Evolutionary conservation across 2,113 vertebrate species (phyloP), one percentile per base, ranked within the genome.

Genomic region (Gnathonemus echidnorhynchus): DNA sequence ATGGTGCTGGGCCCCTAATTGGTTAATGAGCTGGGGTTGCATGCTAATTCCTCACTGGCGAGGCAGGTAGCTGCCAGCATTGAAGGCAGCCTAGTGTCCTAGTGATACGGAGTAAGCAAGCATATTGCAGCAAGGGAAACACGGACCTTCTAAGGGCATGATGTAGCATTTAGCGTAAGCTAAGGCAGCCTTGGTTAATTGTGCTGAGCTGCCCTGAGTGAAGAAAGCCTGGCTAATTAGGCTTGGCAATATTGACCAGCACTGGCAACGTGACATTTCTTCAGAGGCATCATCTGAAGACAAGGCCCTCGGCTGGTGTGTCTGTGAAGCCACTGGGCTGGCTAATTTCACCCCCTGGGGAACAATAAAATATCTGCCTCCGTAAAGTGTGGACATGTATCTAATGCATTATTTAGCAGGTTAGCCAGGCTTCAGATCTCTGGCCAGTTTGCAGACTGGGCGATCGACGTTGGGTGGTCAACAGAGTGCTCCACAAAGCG

Each of bases 221-320:
- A 87, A 62, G 88, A 92, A 85, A 84, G 89, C 90, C 91, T 88
- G 52, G 90, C 49, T 95, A 95, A 95, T 95, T 93, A 91, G 94
- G 86, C 93, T 91, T 93, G 92, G 92, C 90, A 58, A 87, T 94
- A 95, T 94, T 93, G 95, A 95, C 91, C 84, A 86, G 88, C 88
- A 88, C 62, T 89, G 89, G 90, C 3, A 88, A 92, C 89, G 88
- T 35, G 46, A 31, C 83, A 88, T 48, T 86, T 15, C 19, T 92
- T 93, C 92, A 93, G 91, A 94, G 89, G 92, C 58, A 49, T 89
- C 62, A 70, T 70, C 62, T 70, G 62, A 70, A 70, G 62, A 31
- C n/a, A 70, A 31, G 27, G 39, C 88, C 88, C 83, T 89, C 45
- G 21, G 74, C 50, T 62, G 80, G 35, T 31, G 15, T 52, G 49